Evolutionary conservation across 2,113 vertebrate species (phyloP).

Genomic region (Lagopus leucura): DNA sequence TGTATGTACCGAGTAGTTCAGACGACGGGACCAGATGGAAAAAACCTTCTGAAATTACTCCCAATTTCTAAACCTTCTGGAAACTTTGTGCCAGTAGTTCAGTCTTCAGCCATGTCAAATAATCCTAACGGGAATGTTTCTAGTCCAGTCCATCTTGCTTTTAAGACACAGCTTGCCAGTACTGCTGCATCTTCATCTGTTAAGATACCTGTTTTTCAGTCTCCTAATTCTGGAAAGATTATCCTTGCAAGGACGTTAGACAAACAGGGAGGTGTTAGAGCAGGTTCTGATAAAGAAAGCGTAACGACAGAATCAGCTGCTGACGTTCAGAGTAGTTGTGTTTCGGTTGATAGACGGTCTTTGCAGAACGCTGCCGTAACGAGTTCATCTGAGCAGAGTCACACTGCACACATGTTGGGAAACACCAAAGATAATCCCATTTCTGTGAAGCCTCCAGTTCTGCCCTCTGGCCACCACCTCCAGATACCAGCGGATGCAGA

Average conservation of each 20-base stretch:
- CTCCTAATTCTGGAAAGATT: constrained; percentile 71
- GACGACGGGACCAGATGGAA: constrained; percentile 85
- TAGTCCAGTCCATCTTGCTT: constrained; percentile 66
- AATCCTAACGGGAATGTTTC: constrained; percentile 57
- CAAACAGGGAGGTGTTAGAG: constrained; percentile 56
- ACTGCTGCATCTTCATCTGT: constrained; percentile 61
- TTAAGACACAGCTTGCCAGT: constrained; percentile 65
- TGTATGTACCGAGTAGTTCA: constrained; percentile 89
- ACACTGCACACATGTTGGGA: constrained; percentile 53
- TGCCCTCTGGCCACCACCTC: constrained; percentile 84
- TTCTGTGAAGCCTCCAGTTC: constrained; percentile 66
- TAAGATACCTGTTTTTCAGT: constrained; percentile 71
- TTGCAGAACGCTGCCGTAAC: constrained; percentile 53
- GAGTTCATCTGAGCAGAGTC: constrained; percentile 55
- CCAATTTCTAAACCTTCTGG: constrained; percentile 84
- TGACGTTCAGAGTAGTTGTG: constrained; percentile 51
- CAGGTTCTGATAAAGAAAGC: constrained; percentile 62
- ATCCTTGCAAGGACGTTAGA: constrained; percentile 74
- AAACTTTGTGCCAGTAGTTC: constrained; percentile 74
- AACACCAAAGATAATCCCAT: constrained; percentile 66
- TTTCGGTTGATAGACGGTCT: constrained; percentile 55
- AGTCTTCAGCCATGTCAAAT: constrained; percentile 67
- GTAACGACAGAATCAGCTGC: constrained; percentile 20
- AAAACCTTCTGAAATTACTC: constrained; percentile 90
- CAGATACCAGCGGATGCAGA: constrained; percentile 85